phyloP scores from a whole-genome alignment of 2,888 invertebrate genomes.

The Oeneis ivallda region DNA sequence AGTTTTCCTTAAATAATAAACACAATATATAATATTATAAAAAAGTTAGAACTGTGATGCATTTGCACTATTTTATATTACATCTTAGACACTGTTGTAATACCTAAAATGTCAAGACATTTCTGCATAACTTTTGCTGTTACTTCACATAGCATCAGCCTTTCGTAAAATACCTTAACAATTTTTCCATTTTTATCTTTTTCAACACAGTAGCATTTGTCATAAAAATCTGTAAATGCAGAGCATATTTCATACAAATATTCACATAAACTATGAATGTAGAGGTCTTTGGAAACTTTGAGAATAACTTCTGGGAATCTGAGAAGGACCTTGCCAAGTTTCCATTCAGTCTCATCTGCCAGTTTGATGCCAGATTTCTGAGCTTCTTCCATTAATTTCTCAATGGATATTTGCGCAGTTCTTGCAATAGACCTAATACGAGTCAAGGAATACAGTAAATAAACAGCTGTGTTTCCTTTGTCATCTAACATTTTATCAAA shows the following conservation, averaged over 20 bases:
- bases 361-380: conserved; percentile 84
- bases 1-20: conserved; percentile 26
- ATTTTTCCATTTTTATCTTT: conserved; percentile 92
- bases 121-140: conserved; percentile 93
- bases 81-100: conserved; percentile 96
- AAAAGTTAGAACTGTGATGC: conserved; percentile 14
- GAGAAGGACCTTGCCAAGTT: conserved; percentile 92
- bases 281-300: conserved; percentile 90
- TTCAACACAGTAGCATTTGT: conserved; percentile 98
- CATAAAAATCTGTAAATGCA: conserved; percentile 98
- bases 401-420: conserved; percentile 85
- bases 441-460: conserved; percentile 96
- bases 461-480: conserved; percentile 99
- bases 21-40: conserved; percentile 16
- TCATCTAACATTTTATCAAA: conserved; percentile 99
- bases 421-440: conserved; percentile 95
- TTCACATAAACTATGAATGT: conserved; percentile 94
- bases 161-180: conserved; percentile 90
- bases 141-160: conserved; percentile 95
- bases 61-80: conserved; percentile 64
- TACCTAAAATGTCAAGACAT: conserved; percentile 94
- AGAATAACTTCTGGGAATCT: conserved; percentile 93
- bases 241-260: conserved; percentile 97
- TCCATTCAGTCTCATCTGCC: conserved; percentile 96
- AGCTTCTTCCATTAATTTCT: conserved; percentile 83